Evolutionary conservation across 2,797 vertebrate species (phyloP).

Genomic region (Acrossocheilus fasciatus): DNA sequence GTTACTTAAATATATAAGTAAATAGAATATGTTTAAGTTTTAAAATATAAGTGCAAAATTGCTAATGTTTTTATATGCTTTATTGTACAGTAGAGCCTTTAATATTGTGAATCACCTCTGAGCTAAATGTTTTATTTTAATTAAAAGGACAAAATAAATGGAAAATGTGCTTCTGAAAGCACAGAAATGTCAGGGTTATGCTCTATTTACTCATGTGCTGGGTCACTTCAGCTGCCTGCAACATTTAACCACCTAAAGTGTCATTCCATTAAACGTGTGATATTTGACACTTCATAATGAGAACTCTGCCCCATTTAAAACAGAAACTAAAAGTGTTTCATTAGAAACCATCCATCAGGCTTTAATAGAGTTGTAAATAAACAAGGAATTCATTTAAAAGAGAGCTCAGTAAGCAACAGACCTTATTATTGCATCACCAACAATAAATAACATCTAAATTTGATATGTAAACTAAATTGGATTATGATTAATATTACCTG

Average conservation of each 20-base stretch:
- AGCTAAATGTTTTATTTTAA: background rate
- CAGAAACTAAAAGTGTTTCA: slow-evolving; percentile 25
- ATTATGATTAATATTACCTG: slow-evolving; percentile 17
- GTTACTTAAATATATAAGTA: background rate
- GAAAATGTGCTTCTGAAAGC: background rate
- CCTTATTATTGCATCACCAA: background rate
- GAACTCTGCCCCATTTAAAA: background rate
- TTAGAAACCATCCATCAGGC: background rate
- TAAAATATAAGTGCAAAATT: background rate
- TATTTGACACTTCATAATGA: slow-evolving; percentile 31
- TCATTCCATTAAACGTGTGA: slow-evolving; percentile 24
- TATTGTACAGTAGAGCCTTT: background rate
- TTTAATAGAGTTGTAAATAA: slow-evolving; percentile 1
- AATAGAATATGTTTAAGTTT: background rate
- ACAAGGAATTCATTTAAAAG: background rate
- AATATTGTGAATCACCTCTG: background rate
- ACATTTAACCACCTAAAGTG: slow-evolving; percentile 20
- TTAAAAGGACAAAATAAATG: background rate
- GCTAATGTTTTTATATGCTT: background rate
- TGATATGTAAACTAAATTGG: background rate
- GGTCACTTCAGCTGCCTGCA: background rate
- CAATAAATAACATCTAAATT: background rate
- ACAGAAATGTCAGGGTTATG: background rate
- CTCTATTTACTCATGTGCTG: background rate
- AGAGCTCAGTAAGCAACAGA: background rate